Evolutionary conservation across 2,113 vertebrate species (phyloP), one percentile per base, ranked within the genome.

Genomic region (Ornithorhynchus anatinus): DNA sequence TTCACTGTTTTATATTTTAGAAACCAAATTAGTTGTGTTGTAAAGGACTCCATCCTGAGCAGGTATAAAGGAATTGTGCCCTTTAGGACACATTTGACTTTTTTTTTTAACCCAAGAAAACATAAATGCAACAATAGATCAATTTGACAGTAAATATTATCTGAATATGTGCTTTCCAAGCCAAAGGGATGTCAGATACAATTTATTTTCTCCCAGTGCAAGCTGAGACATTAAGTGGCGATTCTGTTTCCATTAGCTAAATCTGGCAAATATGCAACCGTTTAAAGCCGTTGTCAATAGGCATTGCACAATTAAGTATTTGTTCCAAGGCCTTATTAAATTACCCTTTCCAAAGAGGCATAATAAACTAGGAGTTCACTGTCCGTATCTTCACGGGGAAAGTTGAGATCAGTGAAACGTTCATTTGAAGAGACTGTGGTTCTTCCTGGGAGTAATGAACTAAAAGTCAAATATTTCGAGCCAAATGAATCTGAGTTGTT

Each of bases 201-300:
- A 93, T 95, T 95, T 91, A 95, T 93, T 92, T 93, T 91, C 93
- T 85, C 91, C 86, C 84, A 84, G 88, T 91, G 89, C 91, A 94
- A 92, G 91, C 92, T 86, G 91, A 94, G 91, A 91, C 91, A 92
- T 93, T 94, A 94, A 93, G 91, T 91, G 89, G 92, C 89, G 89
- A 93, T 94, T 92, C 90, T 89, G 91, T 91, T 92, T 95, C 93
- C 92, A 95, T 97, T 96, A 95, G 88, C 93, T 92, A 87, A 90
- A 94, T 93, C 92, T 92, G 92, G 93, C 93, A 94, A 96, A 95
- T 94, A 91, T 90, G 82, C 91, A 93, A 92, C 93, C 94, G 93
- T 96, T 96, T 95, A 96, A 95, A 95, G 94, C 91, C 88, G 89
- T 86, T 94, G 94, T 96, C 96, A 94, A 96, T 95, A 96, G 92